Base-by-base conservation (phyloP, 2,888 invertebrate species). In the Acanthosoma haemorrhoidale region DNA sequence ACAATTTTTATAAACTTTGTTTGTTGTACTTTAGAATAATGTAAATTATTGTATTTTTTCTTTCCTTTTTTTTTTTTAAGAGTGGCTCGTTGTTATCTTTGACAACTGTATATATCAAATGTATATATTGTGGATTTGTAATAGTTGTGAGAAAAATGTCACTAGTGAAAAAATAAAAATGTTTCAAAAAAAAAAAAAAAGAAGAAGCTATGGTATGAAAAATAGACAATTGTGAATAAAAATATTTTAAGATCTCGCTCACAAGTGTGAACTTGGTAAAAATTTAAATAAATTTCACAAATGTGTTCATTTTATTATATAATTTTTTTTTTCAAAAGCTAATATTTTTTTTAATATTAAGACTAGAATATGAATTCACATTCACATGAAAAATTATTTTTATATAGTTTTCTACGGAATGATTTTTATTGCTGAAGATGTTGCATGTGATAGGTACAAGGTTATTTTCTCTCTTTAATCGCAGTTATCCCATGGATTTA, bases 41-140 rank as follows among this genome's bases (percentile, higher is more conserved):
- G 57, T 67, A 66, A 70, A 59, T 58, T 67, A 34, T 66, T 58
- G 36, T 59, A 25, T 60, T n/a, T 61, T 31, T 43, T 61, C 43
- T 16, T 51, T 51, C 51, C 18, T 68, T 34, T 34, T 43, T 66
- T 15, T 32, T 25, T 16, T 43, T 25, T 39, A 58, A 29, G 29
- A 39, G 11, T 38, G 66, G 38, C 39, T 67, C 21, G 41, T 31
- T 18, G 38, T 39, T n/a, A 60, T 69, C 36, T 31, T 68, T 58
- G 39, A 57, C 36, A 68, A 59, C 39, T 68, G 68, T 68, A 68
- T 29, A 68, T 68, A 68, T 32, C 8, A 60, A 32, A 34, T 60
- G 36, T 60, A 60, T 60, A 60, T 32, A 60, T 41, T 39, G 60
- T 60, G 34, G 43, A 69, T 31, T 69, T 59, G 41, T 25, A 68